Base-by-base conservation (phyloP, 2,888 invertebrate species). In the Harpagoxenus sublaevis region DNA sequence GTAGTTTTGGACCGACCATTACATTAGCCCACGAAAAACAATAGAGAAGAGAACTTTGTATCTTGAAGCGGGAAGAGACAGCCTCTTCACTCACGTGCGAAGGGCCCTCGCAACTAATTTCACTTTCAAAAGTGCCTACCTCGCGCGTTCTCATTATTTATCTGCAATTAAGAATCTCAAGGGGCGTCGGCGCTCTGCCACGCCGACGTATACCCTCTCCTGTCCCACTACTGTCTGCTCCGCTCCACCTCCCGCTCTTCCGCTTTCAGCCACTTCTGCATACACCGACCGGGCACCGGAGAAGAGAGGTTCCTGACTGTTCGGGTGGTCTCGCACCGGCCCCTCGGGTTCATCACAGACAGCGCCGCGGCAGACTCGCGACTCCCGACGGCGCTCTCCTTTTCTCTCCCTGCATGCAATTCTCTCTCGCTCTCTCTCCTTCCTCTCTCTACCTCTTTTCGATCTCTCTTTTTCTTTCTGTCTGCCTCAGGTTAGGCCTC, bases 81-180 rank as follows among this genome's bases (percentile, higher is more conserved):
- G 71, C 51, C 62, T 12, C 68, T 23, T 23, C 48, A 39, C 78
- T 51, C 66, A 48, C 78, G 78, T 77, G 77, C 83, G 66, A 83
- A 83, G n/a, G 60, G 73, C 79, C 60, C 79, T 81, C 65, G 63
- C 65, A 79, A 71, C 83, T 87, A 83, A 89, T 89, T 89, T 89
- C 85, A 88, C 86, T 88, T 89, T 87, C 79, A 86, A 86, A 86
- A 86, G 84, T 89, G 86, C 81, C 82, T 78, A 84, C 79, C 78
- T 78, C 87, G 74, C 86, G 83, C 84, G 86, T 89, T 89, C 86
- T 88, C 88, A 84, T 91, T 88, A 89, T 90, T 90, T 88, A 90
- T 89, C 88, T 86, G 88, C 91, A 88, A 91, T 91, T 91, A 90
- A 91, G 88, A 86, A 91, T 89, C 89, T 89, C 83, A 65, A 84